Base-by-base conservation (phyloP, 2,797 vertebrate species). In the Acrossocheilus fasciatus region DNA sequence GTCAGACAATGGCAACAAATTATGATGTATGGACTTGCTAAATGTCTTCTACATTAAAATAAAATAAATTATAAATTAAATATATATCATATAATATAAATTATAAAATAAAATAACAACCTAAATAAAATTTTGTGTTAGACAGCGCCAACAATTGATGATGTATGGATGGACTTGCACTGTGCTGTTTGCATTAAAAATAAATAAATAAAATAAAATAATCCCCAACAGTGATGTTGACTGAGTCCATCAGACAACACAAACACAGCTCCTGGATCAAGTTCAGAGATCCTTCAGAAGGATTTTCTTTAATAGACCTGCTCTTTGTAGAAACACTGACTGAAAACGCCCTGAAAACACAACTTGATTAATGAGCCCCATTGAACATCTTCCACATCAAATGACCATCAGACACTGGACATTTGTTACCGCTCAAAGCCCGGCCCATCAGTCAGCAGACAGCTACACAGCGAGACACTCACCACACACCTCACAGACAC, bases 291-390 rank as follows among this genome's bases (percentile, higher is more conserved):
- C 50, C n/a, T n/a, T 59, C 30, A 4, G 36, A 41, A 54, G 36
- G 36, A 20, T 36, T 39, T 23, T 68, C 23, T 82, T 17, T 17
- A 17, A 59, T 82, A 43, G 81, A 82, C 36, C 50, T 4, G 20
- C 23, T 73, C 68, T 9, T 15, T 69, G 39, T 15, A 45, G 72
- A 68, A 76, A 43, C 20, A 72, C 39, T 41, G 86, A 86, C 43
- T 79, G 18, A 50, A 26, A 26, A 26, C n/a, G 47, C 36, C 66
- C 34, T 12, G 34, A 84, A 83, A 84, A 91, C 69, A 47, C 66
- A 70, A 84, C 90, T 81, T 94, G 93, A 95, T 94, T 91, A 94
- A 94, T 92, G 91, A 93, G 69, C 12, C 36, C 26, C 80, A 76
- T 80, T 52, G 74, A 89, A 85, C 90, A 90, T 83, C 81, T 82